These are phyloP conservation scores for Philopotamus ludificatus DNA, from an alignment of 1,140 invertebrate genomes.

Conservation along the genomic window DNA sequence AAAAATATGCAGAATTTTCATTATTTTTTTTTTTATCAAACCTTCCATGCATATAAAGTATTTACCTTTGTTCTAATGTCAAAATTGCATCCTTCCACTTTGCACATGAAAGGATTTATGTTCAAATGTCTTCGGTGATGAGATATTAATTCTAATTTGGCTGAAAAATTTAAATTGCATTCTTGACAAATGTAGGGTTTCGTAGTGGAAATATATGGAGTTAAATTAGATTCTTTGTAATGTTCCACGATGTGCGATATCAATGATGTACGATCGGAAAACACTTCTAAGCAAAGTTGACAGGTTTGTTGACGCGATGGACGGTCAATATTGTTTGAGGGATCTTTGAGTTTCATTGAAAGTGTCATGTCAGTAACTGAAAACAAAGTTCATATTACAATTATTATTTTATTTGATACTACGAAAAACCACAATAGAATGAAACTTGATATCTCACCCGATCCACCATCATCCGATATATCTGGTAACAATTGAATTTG, in stretches of 20 bases:
- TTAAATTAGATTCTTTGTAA: conserved; percentile 24
- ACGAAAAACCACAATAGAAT: neutral
- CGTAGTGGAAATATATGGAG: conserved; percentile 27
- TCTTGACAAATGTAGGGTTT: conserved; percentile 51
- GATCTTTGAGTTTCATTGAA: conserved; percentile 6
- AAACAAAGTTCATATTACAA: too few relatives aligned
- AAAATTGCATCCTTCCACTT: conserved; percentile 33
- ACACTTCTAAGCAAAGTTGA: conserved; percentile 32
- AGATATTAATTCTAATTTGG: conserved; percentile 53
- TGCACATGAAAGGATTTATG: conserved; percentile 40
- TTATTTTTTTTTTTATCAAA: neutral
- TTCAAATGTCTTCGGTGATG: conserved; percentile 52
- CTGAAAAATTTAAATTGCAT: conserved; percentile 55
- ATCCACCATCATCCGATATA: conserved; percentile 3
- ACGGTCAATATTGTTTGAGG: neutral
- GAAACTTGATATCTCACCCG: neutral
- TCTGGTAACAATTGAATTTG: conserved; percentile 1
- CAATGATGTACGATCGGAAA: conserved; percentile 13
- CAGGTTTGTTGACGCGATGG: conserved; percentile 24
- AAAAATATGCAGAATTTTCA: neutral
- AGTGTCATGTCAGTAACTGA: too few relatives aligned
- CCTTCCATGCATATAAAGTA: neutral
- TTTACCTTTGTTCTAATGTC: conserved; percentile 34
- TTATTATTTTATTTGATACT: neutral
- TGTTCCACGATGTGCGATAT: conserved; percentile 27